phyloP scores from a whole-genome alignment of 2,888 invertebrate species.

The Drosophila subsilvestris region DNA sequence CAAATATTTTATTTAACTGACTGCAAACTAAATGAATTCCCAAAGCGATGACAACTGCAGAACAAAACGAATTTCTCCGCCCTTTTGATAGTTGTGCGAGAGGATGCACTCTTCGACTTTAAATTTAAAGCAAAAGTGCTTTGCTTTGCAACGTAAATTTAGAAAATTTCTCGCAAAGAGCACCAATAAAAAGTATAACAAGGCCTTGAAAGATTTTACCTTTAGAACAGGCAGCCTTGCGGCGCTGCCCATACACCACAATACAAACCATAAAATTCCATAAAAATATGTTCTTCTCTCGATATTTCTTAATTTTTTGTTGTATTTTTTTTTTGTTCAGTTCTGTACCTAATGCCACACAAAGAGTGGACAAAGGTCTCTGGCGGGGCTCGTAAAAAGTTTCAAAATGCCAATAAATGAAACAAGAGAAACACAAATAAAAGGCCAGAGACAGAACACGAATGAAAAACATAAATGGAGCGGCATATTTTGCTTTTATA shows the following conservation, averaged over 20 bases:
- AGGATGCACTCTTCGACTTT: neutral
- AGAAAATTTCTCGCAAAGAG: neutral
- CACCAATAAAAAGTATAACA: neutral
- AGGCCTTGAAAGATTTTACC: constrained; percentile 6
- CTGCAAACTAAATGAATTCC: no score
- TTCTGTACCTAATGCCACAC: constrained; percentile 61
- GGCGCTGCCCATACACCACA: constrained; percentile 28
- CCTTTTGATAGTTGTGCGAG: neutral
- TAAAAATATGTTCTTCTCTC: constrained; percentile 52
- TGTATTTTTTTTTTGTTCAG: constrained; percentile 20
- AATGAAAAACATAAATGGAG: constrained; percentile 52
- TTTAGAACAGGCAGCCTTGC: constrained; percentile 2
- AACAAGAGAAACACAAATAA: constrained; percentile 21
- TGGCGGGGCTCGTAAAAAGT: constrained; percentile 30
- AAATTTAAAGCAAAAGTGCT: neutral
- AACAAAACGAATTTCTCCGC: no score
- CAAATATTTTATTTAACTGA: no score
- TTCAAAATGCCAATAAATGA: constrained; percentile 69
- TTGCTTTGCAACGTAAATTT: neutral
- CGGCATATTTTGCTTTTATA: constrained; percentile 70
- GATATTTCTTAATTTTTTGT: constrained; percentile 31
- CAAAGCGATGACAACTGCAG: no score
- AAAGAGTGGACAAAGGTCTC: constrained; percentile 51
- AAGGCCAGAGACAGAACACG: constrained; percentile 7
- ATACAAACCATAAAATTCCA: constrained; percentile 55